These are phyloP conservation scores for Drosophila kikkawai DNA, from an alignment of 1,140 invertebrate genomes.

Conservation along the genomic window DNA sequence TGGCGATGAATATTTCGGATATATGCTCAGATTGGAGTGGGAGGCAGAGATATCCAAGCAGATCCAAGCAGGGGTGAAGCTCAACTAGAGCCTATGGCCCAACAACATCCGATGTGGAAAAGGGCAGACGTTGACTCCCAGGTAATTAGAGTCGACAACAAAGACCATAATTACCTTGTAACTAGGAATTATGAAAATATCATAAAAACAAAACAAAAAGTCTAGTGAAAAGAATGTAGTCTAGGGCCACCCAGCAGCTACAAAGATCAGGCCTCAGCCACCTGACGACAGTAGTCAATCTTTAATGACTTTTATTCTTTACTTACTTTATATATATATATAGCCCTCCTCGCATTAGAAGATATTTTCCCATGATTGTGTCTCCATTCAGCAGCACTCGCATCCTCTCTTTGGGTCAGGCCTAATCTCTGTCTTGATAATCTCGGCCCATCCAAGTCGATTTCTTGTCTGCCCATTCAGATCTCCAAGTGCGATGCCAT, in stretches of 20 bases:
- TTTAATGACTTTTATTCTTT: conserved; percentile 75
- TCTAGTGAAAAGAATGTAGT: conserved; percentile 44
- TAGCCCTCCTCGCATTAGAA: conserved; percentile 58
- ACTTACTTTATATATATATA: conserved; percentile 22
- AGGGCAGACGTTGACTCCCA: conserved; percentile 60
- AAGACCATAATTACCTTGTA: conserved; percentile 72
- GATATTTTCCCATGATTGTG: conserved; percentile 75
- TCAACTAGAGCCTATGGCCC: conserved; percentile 9
- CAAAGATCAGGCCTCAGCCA: conserved; percentile 35
- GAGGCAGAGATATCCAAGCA: background rate
- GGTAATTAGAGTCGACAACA: conserved; percentile 76
- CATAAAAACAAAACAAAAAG: conserved; percentile 37
- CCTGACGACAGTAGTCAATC: conserved; percentile 71
- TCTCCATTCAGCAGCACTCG: conserved; percentile 39
- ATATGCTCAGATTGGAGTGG: conserved; percentile 30
- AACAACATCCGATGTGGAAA: conserved; percentile 49
- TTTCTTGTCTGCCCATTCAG: conserved; percentile 33
- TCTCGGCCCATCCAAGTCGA: conserved; percentile 40
- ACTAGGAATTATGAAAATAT: conserved; percentile 71
- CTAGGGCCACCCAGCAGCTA: conserved; percentile 63
- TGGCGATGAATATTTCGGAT: conserved; percentile 57
- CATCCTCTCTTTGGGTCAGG: conserved; percentile 49
- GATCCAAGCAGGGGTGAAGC: conserved; percentile 23
- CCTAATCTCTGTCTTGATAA: conserved; percentile 68
- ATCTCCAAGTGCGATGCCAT: conserved; percentile 32